Evolutionary conservation across 2,797 vertebrate genomes (phyloP).

Genomic region (Stomatorhinus walkeri): DNA sequence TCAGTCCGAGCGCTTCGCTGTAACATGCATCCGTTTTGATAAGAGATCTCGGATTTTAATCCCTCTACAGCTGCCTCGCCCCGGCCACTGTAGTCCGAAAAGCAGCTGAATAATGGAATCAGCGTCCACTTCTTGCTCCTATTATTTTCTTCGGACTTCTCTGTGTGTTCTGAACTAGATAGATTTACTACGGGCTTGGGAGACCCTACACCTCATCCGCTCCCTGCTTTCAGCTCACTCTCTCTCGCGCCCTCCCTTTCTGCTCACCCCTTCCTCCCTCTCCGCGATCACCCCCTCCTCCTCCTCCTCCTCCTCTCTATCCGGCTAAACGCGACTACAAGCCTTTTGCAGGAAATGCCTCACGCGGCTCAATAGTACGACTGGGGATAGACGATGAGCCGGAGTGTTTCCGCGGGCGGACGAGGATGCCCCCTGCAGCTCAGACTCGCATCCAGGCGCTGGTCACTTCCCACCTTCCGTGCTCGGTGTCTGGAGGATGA

Average conservation of each 20-base stretch:
- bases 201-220: slow-evolving; percentile 38
- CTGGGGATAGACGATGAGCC: slow-evolving; percentile 42
- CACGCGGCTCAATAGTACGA: slow-evolving; percentile 53
- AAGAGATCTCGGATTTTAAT: slow-evolving; percentile 46
- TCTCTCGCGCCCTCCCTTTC: slow-evolving; percentile 31
- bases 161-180: slow-evolving; percentile 40
- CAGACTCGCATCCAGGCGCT: slow-evolving; percentile 37
- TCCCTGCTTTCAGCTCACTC: slow-evolving; percentile 31
- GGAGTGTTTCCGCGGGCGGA: slow-evolving; percentile 22
- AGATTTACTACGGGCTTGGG: slow-evolving; percentile 48
- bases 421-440: slow-evolving; percentile 69
- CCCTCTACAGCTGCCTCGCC: slow-evolving; percentile 33
- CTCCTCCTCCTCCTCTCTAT: slow-evolving; percentile 47
- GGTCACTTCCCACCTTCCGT: not conserved
- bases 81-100: not conserved
- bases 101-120: slow-evolving; percentile 10
- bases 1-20: slow-evolving; percentile 46
- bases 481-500: not conserved
- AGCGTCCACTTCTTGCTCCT: slow-evolving; percentile 34
- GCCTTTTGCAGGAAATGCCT: slow-evolving; percentile 61
- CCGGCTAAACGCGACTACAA: slow-evolving; percentile 23
- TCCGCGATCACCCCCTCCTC: slow-evolving; percentile 35
- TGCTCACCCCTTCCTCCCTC: slow-evolving; percentile 29
- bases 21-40: slow-evolving; percentile 53
- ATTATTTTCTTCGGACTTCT: slow-evolving; percentile 34